Evolutionary conservation across 2,797 vertebrate genomes (phyloP), one percentile per base, ranked within the genome.

Genomic region (Echiichthys vipera): DNA sequence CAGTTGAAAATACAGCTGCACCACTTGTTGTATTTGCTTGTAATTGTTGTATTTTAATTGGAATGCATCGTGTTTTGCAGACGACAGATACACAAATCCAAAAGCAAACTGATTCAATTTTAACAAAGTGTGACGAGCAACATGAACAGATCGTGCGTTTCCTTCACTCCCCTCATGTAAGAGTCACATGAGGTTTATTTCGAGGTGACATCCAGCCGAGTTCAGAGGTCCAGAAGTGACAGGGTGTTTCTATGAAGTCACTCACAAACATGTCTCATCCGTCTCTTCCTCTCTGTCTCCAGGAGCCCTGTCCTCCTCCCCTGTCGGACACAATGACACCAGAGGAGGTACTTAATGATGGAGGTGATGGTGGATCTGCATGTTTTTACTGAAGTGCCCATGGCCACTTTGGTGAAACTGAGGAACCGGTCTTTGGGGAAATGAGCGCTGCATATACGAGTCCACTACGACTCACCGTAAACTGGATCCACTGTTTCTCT

Each of bases 291-390:
- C 81, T 25, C 75, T 24, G 18, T 65, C 71, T 78, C 32, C 78
- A 97, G 96, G 95, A 96, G 56, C 71, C 90, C 0, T 17, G 3
- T 5, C 88, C 94, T 39, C 78, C 92, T 1, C 91, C 94, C 4
- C 64, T 93, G 32, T 70, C 91, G 29, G 96, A 96, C 73, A 93
- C 89, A 7, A 96, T 96, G 96, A 93, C 88, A 27, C 92, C 94
- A 65, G 88, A 93, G 9, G 86, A 93, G 87, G 91, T 92, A 81
- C 5, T 34, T 34, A 24, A 71, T n/a, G 8, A 53, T 15, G 36
- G 17, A 39, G 6, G 12, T n/a, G 7, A 10, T 7, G 9, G 34
- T 7, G 14, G n/a, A 54, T 50, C 24, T 62, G 24, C 25, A 67
- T 59, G 5, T 6, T 63, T 76, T 66, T 25, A 27, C 6, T 20